Percentiles rank a stretch among this genome's conserved stretches.
Conservation (phyloP, 1,140 invertebrate species). For the Drosophila bocki region DNA sequence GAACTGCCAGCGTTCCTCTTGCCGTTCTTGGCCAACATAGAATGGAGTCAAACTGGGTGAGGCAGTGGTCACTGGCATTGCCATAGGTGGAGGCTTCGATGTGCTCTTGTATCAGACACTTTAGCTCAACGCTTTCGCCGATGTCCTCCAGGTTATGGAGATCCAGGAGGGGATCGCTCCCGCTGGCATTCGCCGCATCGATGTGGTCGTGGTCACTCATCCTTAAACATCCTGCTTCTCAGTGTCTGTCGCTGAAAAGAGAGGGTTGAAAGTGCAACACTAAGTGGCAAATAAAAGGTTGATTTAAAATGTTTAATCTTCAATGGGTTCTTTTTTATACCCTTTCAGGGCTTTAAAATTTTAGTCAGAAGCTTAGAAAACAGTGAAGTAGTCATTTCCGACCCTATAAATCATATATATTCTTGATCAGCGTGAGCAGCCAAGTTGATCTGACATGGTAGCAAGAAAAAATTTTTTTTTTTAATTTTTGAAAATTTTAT, state of each 20-base stretch:
- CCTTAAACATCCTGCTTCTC: conserved; percentile 16
- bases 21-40: conserved; percentile 92
- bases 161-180: conserved; percentile 46
- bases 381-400: not conserved
- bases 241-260: not conserved
- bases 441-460: not conserved
- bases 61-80: conserved; percentile 85
- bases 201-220: conserved; percentile 41
- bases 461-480: not conserved
- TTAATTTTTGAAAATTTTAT: too few relatives aligned
- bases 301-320: not conserved
- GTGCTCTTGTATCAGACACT: conserved; percentile 77
- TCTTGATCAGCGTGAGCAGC: not conserved
- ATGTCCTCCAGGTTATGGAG: conserved; percentile 61
- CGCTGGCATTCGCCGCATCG: conserved; percentile 42
- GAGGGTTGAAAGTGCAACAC: too few relatives aligned
- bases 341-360: not conserved
- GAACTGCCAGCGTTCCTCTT: conserved; percentile 87
- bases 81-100: conserved; percentile 70
- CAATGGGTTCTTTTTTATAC: not conserved
- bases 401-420: not conserved
- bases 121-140: conserved; percentile 77
- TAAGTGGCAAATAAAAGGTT: not conserved
- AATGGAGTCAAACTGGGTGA: conserved; percentile 89
- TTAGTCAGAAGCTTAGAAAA: not conserved